Evolutionary conservation across 2,888 invertebrate genomes (phyloP).

Genomic region (Muschampia staudingeri): DNA sequence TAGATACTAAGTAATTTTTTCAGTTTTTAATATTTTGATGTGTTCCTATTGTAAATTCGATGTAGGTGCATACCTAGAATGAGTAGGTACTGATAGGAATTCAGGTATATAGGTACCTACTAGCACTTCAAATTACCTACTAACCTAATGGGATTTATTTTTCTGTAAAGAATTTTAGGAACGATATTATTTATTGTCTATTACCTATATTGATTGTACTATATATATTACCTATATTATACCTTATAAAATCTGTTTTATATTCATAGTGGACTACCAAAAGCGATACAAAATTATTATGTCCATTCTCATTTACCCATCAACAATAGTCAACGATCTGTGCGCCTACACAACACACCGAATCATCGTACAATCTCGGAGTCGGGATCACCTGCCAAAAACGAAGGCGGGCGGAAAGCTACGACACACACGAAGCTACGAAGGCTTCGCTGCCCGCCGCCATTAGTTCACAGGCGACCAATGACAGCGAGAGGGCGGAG

Average conservation of each 20-base stretch:
- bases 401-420: slow-evolving; percentile 86
- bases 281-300: not conserved
- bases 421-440: slow-evolving; percentile 73
- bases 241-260: not conserved
- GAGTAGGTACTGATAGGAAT: too few species aligned
- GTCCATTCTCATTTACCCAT: slow-evolving; percentile 9
- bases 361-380: slow-evolving; percentile 75
- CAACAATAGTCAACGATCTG: slow-evolving; percentile 69
- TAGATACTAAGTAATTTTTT: too few species aligned
- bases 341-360: slow-evolving; percentile 81
- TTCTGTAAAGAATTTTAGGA: too few species aligned
- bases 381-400: slow-evolving; percentile 81
- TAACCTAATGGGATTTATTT: too few species aligned
- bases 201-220: too few species aligned
- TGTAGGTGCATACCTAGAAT: too few species aligned
- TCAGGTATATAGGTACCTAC: too few species aligned
- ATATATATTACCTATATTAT: too few species aligned
- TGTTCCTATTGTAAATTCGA: too few species aligned
- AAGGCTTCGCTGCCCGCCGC: slow-evolving; percentile 80
- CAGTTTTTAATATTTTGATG: too few species aligned
- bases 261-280: not conserved
- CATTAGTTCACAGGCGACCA: slow-evolving; percentile 81
- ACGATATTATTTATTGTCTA: too few species aligned
- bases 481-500: slow-evolving; percentile 80
- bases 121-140: too few species aligned